Base-by-base conservation (phyloP, 1,140 invertebrate species). In the Rhagoletis pomonella region DNA sequence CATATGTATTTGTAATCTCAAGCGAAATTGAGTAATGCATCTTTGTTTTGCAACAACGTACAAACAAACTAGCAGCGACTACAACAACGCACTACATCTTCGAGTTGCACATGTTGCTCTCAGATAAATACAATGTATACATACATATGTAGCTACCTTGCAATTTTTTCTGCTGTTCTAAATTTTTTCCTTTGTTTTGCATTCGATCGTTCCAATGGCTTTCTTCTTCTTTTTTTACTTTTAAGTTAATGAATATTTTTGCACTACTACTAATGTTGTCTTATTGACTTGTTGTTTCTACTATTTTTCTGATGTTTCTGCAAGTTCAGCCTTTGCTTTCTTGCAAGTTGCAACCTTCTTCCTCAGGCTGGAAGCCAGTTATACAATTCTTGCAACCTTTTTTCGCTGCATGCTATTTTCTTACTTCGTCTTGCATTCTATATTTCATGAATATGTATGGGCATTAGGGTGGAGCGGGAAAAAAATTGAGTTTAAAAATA, bases 241-340 rank as follows among this genome's bases (percentile, higher is more conserved):
- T 29, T 29, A 29, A 29, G 29, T 29, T 29, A 29, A 29, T 29
- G 29, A 29, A 55, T 55, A 10, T 55, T 55, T 55, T 55, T 55
- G 5, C 50, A 55, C 50, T 10, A 10, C 50, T 5, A 55, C 10
- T 55, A 10, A 7, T 10, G 50, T 55, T 55, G 5, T 55, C 47
- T 81, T 55, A n/a, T 67, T 67, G 4, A 10, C 4, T 67, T 29
- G 29, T 9, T 67, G 4, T 67, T 4, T 62, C 17, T n/a, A n/a
- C n/a, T 5, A 29, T 67, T 39, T 67, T 29, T 19, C 29, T 67
- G 64, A 19, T 39, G 7, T 67, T 29, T n/a, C 50, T 81, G 73
- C 50, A 55, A 81, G 19, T 55, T 55, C 44, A 86, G 67, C 62
- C 85, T 67, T 42, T 86, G 65, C 84, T 7, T 85, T 81, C 39